These are phyloP conservation scores for Pteropus rufus DNA, from an alignment of 2,797 vertebrate genomes.

Conservation along the genomic window DNA sequence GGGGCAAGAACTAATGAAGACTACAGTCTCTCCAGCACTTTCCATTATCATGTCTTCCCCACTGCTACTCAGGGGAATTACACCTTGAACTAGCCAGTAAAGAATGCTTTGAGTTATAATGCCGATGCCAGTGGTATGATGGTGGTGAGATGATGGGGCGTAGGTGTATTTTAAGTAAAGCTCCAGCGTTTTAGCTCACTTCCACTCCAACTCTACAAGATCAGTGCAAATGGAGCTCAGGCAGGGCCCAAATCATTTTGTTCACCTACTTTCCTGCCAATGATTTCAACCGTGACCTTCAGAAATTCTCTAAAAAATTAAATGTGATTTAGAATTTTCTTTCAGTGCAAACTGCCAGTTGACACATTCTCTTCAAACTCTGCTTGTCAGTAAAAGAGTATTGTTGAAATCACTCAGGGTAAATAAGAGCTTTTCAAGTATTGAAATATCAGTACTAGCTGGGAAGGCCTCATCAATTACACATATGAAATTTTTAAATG, in stretches of 20 bases:
- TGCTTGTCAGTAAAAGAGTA: conserved; percentile 36
- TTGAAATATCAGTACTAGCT: background rate
- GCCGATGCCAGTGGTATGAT: background rate
- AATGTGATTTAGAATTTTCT: conserved; percentile 49
- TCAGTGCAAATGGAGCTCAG: background rate
- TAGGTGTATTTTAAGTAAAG: background rate
- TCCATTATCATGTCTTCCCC: background rate
- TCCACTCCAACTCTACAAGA: background rate
- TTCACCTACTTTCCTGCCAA: conserved; percentile 24
- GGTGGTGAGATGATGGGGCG: background rate
- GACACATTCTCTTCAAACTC: conserved; percentile 24
- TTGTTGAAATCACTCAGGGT: background rate
- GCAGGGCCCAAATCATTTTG: background rate
- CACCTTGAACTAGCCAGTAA: background rate
- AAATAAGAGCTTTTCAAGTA: conserved; percentile 41
- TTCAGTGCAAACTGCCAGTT: conserved; percentile 2
- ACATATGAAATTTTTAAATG: conserved; percentile 1
- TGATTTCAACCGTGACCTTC: conserved; percentile 46
- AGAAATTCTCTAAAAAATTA: conserved; percentile 52
- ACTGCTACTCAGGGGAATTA: background rate
- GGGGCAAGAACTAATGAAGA: background rate
- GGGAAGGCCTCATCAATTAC: background rate
- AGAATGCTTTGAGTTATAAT: background rate
- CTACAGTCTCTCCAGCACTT: background rate
- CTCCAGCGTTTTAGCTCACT: background rate